These are phyloP conservation scores for Artibeus jamaicensis DNA, from an alignment of 2,797 vertebrate species.

Conservation along the genomic window DNA sequence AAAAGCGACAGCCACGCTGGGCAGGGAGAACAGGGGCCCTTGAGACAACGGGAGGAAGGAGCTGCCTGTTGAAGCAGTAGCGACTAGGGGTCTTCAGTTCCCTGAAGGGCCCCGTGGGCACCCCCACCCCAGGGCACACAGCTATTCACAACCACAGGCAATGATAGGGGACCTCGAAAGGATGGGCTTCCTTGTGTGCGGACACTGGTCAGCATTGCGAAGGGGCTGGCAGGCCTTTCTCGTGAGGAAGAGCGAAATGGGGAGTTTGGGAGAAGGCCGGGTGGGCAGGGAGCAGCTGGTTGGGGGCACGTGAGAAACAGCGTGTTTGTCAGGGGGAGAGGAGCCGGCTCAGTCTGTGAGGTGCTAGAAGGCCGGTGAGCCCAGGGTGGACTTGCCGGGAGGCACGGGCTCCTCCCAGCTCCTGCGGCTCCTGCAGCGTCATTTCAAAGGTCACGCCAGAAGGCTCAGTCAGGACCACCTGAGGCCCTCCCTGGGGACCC, in stretches of 20 bases:
- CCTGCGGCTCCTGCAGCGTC: not conserved
- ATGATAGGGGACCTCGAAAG: not conserved
- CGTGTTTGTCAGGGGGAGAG: not conserved
- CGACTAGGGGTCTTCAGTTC: not conserved
- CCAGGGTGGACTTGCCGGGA: not conserved
- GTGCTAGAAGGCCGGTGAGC: not conserved
- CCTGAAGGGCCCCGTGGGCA: not conserved
- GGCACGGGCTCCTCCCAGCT: not conserved
- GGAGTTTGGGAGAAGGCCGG: not conserved
- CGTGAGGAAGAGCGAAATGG: not conserved
- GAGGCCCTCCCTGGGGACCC: not conserved
- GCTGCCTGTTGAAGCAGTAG: not conserved
- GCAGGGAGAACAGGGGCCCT: accelerated
- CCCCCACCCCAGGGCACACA: not conserved
- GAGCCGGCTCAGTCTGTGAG: not conserved
- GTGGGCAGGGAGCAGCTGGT: not conserved
- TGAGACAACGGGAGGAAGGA: not conserved
- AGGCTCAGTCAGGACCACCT: not conserved
- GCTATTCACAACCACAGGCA: not conserved
- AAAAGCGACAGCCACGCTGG: not conserved
- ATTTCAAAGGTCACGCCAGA: not conserved
- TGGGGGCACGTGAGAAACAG: not conserved
- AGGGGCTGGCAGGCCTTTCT: not conserved
- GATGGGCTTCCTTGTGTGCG: not conserved
- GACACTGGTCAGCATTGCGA: not conserved